Percentiles rank a stretch among this genome's conserved stretches.
Conservation (phyloP, 2,797 vertebrate genomes). For the Ficedula albicollis region DNA sequence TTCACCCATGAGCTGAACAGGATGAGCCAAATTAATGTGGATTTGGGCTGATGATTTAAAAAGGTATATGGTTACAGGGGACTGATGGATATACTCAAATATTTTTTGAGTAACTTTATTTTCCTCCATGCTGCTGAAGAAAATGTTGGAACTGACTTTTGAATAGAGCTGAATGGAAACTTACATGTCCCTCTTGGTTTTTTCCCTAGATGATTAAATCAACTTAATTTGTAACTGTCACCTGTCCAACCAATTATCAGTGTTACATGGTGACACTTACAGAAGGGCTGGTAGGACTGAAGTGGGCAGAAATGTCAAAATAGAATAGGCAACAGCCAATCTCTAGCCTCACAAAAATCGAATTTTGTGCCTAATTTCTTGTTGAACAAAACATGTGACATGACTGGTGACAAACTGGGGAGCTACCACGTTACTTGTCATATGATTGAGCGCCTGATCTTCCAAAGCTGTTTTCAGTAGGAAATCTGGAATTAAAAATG, state of each 20-base stretch:
- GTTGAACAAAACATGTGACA: not conserved
- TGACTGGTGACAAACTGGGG: not conserved
- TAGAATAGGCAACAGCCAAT: not conserved
- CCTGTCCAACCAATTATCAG: not conserved
- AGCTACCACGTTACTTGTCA: not conserved
- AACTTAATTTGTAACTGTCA: not conserved
- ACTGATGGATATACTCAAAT: not conserved
- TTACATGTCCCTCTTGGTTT: not conserved
- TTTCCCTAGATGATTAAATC: not conserved
- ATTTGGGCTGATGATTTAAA: not conserved
- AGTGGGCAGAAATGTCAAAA: constrained; percentile 4
- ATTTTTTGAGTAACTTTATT: not conserved
- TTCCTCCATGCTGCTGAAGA: not conserved
- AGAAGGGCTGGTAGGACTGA: not conserved
- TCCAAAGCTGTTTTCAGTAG: not conserved
- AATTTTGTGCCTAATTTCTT: not conserved
- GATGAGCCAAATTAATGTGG: not conserved
- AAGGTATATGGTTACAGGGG: not conserved
- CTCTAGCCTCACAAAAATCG: not conserved
- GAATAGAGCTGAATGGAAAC: not conserved
- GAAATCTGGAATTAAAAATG: not conserved
- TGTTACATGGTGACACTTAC: not conserved
- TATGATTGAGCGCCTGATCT: not conserved
- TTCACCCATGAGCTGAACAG: not conserved
- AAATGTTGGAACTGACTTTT: not conserved